Evolutionary conservation across 2,888 invertebrate species (phyloP), one percentile per base, ranked within the genome.

Genomic region (Tridacna gigas): DNA sequence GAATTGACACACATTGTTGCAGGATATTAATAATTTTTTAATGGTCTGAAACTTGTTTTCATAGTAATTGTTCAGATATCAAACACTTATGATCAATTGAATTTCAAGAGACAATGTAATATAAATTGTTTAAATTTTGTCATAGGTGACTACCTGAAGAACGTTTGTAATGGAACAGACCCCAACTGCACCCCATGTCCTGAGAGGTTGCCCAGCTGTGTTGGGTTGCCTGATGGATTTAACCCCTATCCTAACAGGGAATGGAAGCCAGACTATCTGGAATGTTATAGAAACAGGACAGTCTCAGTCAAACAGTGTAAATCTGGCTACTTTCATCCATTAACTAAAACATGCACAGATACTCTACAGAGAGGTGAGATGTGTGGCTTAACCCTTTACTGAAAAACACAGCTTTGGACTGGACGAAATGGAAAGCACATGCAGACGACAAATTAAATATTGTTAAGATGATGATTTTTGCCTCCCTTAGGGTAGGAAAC

Each of bases 131-230:
- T 2, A 56, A 56, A 56, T 66, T 45, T 45, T 71, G 18, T 71
- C 2, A 25, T 13, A 89, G 89, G 89, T 82, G 88, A 89, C n/a
- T 89, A 89, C 74, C 79, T 83, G 13, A 84, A 88, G 66, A 88
- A 89, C 63, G 73, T 83, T 9, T 89, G 89, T 73, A 75, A 85
- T 60, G 77, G 82, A 0, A 73, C 71, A 5, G 82, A 88, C 22
- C 77, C 86, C 5, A 69, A 63, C 5, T 89, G 89, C 82, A 51
- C n/a, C 20, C 88, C 84, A 3, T 89, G 89, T 79, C 22, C 67
- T 9, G 75, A 89, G 26, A 75, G 88, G 25, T 76, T 85, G 9
- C 88, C 90, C n/a, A 82, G 82, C 22, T 90, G 90, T 82, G 79
- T 86, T n/a, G 85, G 86, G 12, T 69, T 80, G 26, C 78, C 85